Evolutionary conservation across 2,797 vertebrate genomes (phyloP).

Genomic region (Staurois parvus): DNA sequence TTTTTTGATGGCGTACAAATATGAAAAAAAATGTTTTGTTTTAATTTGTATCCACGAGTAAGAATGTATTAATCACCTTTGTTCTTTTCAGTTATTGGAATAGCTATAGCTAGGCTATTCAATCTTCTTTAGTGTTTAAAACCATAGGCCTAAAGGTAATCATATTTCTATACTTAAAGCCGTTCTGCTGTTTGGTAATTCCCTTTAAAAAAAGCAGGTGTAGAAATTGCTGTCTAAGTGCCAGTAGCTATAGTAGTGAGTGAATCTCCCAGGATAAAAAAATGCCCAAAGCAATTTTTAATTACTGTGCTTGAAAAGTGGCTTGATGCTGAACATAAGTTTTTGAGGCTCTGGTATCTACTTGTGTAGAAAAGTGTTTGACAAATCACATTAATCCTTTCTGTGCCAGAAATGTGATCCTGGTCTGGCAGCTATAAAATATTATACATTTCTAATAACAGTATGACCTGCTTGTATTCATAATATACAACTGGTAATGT

Average conservation of each 20-base stretch:
- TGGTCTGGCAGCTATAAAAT: not conserved
- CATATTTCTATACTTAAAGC: slow-evolving; percentile 69
- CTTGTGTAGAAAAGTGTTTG: slow-evolving; percentile 59
- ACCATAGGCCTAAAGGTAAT: slow-evolving; percentile 75
- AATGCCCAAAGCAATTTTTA: slow-evolving; percentile 81
- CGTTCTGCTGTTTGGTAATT: slow-evolving; percentile 75
- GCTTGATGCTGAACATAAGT: slow-evolving; percentile 72
- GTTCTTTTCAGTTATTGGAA: slow-evolving; percentile 78
- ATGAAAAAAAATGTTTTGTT: slow-evolving; percentile 74
- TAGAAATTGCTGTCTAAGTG: slow-evolving; percentile 76
- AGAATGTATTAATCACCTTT: slow-evolving; percentile 82
- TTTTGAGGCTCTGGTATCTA: slow-evolving; percentile 67
- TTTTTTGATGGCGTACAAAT: slow-evolving; percentile 80
- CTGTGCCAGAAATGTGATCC: slow-evolving; percentile 7
- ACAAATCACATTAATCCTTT: slow-evolving; percentile 41
- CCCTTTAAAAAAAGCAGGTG: slow-evolving; percentile 73
- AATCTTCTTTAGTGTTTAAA: slow-evolving; percentile 67
- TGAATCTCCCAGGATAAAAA: slow-evolving; percentile 78
- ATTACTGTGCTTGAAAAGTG: slow-evolving; percentile 76
- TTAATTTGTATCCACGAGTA: slow-evolving; percentile 75
- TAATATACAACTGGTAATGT: not conserved
- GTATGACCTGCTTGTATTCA: not conserved
- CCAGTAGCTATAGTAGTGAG: slow-evolving; percentile 75
- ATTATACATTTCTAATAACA: not conserved
- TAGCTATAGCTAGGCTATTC: slow-evolving; percentile 69